Evolutionary conservation across 2,113 vertebrate genomes (phyloP), one percentile per base, ranked within the genome.

Genomic region (Oryctolagus cuniculus): DNA sequence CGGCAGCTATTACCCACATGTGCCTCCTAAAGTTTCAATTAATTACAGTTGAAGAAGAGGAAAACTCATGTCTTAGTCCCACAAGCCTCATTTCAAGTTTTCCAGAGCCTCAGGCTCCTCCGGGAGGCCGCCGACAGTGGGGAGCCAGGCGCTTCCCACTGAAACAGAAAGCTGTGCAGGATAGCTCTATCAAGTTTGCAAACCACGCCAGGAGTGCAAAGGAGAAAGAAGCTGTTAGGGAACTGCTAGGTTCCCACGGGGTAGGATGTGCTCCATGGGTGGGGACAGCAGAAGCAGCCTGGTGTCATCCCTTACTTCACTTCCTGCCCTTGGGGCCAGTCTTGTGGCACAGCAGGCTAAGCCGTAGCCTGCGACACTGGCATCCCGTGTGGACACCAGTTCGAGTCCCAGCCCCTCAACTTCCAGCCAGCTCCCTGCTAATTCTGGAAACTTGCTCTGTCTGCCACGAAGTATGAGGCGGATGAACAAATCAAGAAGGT

Each of bases 21-120:
- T 19, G 63, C 15, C 79, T 61, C 38, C 69, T 86, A 74, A 87
- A 2, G 31, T 95, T 81, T 93, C 51, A 95, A 25, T 79, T n/a
- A n/a, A 36, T 82, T 89, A 53, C 21, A 87, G 79, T 80, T 69
- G 64, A 77, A 55, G 31, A 24, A 53, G 55, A 75, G 17, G 38
- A 66, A 93, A 74, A 27, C 25, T 24, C n/a, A 29, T 34, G 1
- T 72, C n/a, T 85, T 4, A 1, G 27, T 61, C 27, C 31, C 3
- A 24, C 10, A 16, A 27, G 49, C 19, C 25, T 16, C 36, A 58
- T 79, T 51, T 85, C 51, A 53, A 19, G 24, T 58, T 53, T 36
- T 81, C 22, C 66, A 22, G 16, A 53, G n/a, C 29, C 31, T 4
- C 0, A 0, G 38, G 64, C 24, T 66, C 34, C 31, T 58, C 44